phyloP scores from a whole-genome alignment of 2,113 vertebrate genomes.

The Mus spicilegus region DNA sequence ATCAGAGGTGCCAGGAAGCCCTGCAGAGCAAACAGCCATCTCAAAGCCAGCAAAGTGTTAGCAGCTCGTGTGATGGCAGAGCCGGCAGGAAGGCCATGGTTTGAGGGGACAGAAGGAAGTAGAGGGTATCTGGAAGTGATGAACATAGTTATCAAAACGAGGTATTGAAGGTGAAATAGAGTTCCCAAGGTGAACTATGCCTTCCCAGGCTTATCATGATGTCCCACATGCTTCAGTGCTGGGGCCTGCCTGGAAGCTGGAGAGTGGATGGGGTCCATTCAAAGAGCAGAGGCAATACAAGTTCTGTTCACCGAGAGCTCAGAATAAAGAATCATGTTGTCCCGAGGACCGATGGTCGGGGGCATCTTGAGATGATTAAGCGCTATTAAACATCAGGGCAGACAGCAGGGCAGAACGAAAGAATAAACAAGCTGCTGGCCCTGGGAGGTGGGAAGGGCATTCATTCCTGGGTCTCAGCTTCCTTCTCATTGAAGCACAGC shows the following conservation, averaged over 20 bases:
- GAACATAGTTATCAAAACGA: background rate
- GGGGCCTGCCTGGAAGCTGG: background rate
- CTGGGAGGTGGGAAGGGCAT: background rate
- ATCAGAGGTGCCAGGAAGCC: background rate
- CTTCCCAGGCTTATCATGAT: background rate
- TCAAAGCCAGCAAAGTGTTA: background rate
- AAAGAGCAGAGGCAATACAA: background rate
- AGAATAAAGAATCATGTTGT: background rate
- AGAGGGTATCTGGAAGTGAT: background rate
- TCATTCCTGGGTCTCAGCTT: background rate
- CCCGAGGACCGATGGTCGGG: background rate
- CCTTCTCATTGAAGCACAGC: background rate
- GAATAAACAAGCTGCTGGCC: background rate
- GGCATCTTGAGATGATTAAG: constrained; percentile 25
- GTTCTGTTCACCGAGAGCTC: background rate
- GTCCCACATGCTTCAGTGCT: background rate
- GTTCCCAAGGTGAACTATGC: background rate
- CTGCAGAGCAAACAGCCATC: background rate
- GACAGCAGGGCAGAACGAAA: background rate
- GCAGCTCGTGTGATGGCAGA: background rate
- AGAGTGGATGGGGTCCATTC: background rate
- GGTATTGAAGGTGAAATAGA: accelerated
- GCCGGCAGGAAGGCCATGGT: accelerated
- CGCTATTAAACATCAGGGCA: background rate
- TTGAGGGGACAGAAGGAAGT: background rate